Percentiles rank a stretch among this genome's conserved stretches.
phyloP scores from a whole-genome alignment of 2,888 invertebrate species.

The Leuctra nigra region DNA sequence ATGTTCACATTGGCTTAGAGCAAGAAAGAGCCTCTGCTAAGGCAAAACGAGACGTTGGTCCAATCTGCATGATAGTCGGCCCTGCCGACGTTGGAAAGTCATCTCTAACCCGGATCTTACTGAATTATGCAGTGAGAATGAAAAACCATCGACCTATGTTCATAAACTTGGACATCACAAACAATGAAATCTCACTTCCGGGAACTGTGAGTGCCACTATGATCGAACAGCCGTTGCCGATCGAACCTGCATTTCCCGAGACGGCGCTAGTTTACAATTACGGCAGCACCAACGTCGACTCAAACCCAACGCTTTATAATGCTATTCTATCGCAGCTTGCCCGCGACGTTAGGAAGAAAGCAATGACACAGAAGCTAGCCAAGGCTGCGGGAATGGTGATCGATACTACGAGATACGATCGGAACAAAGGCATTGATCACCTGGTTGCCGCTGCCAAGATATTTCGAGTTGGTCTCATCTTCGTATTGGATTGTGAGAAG shows the following conservation, averaged over 20 bases:
- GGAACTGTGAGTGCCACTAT: neutral
- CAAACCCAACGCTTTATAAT: neutral
- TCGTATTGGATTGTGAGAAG: neutral
- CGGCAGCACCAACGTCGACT: neutral
- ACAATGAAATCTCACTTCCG: neutral
- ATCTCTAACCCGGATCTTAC: neutral
- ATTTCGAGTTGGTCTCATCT: neutral
- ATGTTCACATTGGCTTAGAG: neutral
- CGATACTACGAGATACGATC: neutral
- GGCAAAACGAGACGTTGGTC: neutral
- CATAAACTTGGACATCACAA: neutral
- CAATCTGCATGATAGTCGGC: neutral
- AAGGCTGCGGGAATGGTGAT: neutral
- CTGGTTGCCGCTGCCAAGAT: neutral
- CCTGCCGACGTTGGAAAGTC: conserved; percentile 1
- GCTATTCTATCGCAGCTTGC: neutral
- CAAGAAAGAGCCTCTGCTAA: neutral
- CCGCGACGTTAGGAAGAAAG: neutral
- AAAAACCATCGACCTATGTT: neutral
- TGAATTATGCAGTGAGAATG: conserved; percentile 4
- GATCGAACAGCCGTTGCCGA: neutral
- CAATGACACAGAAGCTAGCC: neutral
- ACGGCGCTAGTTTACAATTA: neutral
- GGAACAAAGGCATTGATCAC: neutral
- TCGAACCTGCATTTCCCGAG: neutral